phyloP scores from a whole-genome alignment of 1,140 invertebrate species.

The Drosophila azteca region DNA sequence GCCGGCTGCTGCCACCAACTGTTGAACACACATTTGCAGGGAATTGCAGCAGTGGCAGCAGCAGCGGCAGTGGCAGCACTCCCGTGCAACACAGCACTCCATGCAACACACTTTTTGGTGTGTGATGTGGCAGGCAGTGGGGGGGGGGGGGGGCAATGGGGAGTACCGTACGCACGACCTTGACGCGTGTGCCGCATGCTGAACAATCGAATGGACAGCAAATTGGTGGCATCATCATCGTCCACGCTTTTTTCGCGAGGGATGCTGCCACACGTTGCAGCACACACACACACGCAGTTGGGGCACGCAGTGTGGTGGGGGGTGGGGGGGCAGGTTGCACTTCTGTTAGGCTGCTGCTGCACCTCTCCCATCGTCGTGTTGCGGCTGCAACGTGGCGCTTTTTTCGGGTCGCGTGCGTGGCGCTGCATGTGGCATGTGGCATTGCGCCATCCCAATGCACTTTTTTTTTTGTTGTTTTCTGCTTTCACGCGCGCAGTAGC shows the following conservation, averaged over 20 bases:
- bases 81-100: conserved; percentile 12
- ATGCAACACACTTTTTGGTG: conserved; percentile 29
- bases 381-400: conserved; percentile 36
- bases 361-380: conserved; percentile 3
- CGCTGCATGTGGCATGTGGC: conserved; percentile 55
- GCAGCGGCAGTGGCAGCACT: neutral
- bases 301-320: neutral
- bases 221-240: conserved; percentile 60
- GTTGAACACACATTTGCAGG: conserved; percentile 47
- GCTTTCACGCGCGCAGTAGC: conserved; percentile 17
- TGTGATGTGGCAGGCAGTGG: conserved; percentile 3
- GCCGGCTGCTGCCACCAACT: conserved; percentile 43
- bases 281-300: neutral
- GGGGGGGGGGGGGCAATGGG: neutral
- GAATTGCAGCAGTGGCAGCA: conserved; percentile 35
- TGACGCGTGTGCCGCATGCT: conserved; percentile 76
- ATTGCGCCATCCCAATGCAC: conserved; percentile 15
- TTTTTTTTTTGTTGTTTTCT: conserved; percentile 34
- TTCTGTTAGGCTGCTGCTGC: conserved; percentile 25
- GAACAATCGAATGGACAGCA: conserved; percentile 76
- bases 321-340: conserved; percentile 26
- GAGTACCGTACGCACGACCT: conserved; percentile 48
- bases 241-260: conserved; percentile 38
- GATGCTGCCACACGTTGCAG: conserved; percentile 27
- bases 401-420: conserved; percentile 56